Percentiles rank a stretch among this genome's conserved stretches.
phyloP scores from a whole-genome alignment of 2,797 vertebrate genomes.

The Momotus momota region DNA sequence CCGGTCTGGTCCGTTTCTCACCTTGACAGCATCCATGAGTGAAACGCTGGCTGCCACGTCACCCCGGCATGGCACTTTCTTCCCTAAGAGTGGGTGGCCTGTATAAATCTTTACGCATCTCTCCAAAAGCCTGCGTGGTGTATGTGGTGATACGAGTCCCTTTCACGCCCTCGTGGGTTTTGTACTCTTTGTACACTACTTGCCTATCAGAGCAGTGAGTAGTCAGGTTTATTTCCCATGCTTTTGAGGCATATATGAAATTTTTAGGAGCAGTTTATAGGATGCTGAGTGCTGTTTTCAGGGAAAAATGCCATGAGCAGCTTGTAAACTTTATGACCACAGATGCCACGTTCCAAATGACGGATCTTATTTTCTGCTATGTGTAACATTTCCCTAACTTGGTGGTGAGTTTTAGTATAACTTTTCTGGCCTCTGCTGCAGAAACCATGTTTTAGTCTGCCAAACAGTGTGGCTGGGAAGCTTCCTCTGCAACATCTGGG shows the following conservation, averaged over 20 bases:
- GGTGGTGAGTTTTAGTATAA: background rate
- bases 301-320: background rate
- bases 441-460: background rate
- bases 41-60: background rate
- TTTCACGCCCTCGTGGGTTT: background rate
- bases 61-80: background rate
- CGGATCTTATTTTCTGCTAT: background rate
- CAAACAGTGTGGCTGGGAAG: background rate
- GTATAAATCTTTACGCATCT: background rate
- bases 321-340: background rate
- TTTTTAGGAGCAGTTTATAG: background rate
- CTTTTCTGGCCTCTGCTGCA: background rate
- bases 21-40: background rate
- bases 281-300: background rate
- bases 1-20: background rate
- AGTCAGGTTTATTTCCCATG: background rate
- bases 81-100: background rate
- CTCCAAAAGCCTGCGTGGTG: background rate
- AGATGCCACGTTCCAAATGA: background rate
- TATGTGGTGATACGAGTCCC: background rate
- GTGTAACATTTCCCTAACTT: background rate
- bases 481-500: slow-evolving; percentile 10
- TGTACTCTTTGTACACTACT: background rate
- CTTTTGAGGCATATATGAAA: background rate
- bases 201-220: background rate